Evolutionary conservation across 2,113 vertebrate species (phyloP).

Genomic region (Muntiacus reevesi): DNA sequence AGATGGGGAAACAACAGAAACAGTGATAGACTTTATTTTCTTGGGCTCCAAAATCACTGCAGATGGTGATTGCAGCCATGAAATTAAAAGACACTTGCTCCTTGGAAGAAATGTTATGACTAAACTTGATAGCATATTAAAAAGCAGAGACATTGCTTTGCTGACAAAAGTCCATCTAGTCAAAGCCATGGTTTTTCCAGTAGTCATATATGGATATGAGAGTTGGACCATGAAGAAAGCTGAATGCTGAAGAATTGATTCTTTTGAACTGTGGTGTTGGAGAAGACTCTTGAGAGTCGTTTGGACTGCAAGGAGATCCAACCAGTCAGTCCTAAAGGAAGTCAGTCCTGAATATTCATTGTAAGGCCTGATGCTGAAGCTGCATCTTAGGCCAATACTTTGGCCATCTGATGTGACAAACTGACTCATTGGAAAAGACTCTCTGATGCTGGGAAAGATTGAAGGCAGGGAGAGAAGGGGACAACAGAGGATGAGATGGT

Average conservation of each 20-base stretch:
- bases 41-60: neutral
- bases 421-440: neutral
- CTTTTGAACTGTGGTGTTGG: neutral
- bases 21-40: neutral
- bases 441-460: neutral
- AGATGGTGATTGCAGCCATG: neutral
- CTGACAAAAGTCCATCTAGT: neutral
- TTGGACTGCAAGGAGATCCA: neutral
- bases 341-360: neutral
- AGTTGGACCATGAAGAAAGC: neutral
- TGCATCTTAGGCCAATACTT: neutral
- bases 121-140: neutral
- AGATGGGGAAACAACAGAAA: neutral
- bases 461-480: neutral
- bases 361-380: neutral
- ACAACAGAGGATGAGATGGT: neutral
- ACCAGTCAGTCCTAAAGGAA: neutral
- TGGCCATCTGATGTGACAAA: neutral
- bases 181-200: neutral
- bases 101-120: neutral
- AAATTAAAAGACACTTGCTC: neutral
- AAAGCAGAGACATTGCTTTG: neutral
- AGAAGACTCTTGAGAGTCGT: neutral
- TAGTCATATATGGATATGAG: neutral
- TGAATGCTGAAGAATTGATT: fast-evolving